These are phyloP conservation scores for Antheraea assamensis DNA, from an alignment of 2,888 invertebrate species.

Conservation along the genomic window DNA sequence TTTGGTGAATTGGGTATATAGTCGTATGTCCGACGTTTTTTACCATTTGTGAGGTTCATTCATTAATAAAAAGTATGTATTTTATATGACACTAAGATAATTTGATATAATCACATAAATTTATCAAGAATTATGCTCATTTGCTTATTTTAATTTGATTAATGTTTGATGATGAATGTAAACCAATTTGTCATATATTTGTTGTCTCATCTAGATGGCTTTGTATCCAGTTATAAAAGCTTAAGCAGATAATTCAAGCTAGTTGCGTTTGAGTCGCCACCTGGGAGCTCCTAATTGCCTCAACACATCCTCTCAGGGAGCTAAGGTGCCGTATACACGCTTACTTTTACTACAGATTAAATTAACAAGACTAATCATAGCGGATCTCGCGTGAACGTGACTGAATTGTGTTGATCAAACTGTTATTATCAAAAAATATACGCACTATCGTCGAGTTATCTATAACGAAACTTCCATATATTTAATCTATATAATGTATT, in stretches of 20 bases:
- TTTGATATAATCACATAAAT: too few relatives aligned
- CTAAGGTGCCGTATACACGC: constrained; percentile 40
- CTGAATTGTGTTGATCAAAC: neutral
- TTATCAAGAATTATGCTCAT: too few relatives aligned
- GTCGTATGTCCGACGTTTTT: too few relatives aligned
- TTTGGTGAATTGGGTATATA: too few relatives aligned
- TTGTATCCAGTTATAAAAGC: constrained; percentile 49
- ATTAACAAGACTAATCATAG: constrained; percentile 44
- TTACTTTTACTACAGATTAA: constrained; percentile 46
- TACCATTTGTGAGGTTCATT: too few relatives aligned
- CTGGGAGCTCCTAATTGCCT: constrained; percentile 72
- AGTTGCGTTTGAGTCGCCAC: constrained; percentile 69
- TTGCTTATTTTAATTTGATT: neutral
- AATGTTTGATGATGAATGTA: neutral
- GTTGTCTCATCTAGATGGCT: constrained; percentile 36
- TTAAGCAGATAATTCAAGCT: constrained; percentile 73
- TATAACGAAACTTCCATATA: neutral
- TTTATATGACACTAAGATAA: too few relatives aligned
- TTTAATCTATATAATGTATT: neutral
- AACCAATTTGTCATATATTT: neutral
- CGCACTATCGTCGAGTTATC: neutral
- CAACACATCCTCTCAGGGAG: constrained; percentile 49
- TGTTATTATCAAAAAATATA: neutral
- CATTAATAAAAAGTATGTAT: too few relatives aligned
- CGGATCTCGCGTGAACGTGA: constrained; percentile 14